A percentile compares a stretch with the other conserved stretches of the same genome.
phyloP scores from a whole-genome alignment of 2,797 vertebrate species.

The Antennarius maculatus region DNA sequence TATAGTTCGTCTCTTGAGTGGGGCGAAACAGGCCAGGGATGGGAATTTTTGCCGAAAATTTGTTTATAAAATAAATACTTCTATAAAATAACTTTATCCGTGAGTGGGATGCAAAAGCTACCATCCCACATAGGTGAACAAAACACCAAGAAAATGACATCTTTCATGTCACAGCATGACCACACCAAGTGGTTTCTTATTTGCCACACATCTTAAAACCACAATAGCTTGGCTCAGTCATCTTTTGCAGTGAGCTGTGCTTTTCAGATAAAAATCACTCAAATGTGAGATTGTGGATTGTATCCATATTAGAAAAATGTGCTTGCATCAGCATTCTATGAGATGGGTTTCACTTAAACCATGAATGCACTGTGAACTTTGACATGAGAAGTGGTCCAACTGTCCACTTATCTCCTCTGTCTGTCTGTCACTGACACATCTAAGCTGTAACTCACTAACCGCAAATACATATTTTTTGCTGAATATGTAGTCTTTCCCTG shows the following conservation, averaged over 20 bases:
- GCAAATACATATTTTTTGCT: slow-evolving; percentile 61
- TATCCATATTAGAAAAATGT: slow-evolving; percentile 77
- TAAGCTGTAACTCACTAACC: slow-evolving; percentile 51
- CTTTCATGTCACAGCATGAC: slow-evolving; percentile 40
- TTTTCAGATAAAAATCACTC: slow-evolving; percentile 81
- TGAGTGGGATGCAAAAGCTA: slow-evolving; percentile 31
- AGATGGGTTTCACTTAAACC: slow-evolving; percentile 72
- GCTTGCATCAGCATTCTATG: slow-evolving; percentile 72
- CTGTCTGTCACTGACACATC: slow-evolving; percentile 35
- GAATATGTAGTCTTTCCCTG: slow-evolving; percentile 62
- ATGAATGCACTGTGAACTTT: slow-evolving; percentile 60
- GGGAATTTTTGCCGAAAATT: too few species aligned
- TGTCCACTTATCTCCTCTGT: slow-evolving; percentile 64
- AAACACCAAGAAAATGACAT: slow-evolving; percentile 49
- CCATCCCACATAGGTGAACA: slow-evolving; percentile 33
- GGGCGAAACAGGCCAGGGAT: too few species aligned
- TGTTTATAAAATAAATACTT: too few species aligned
- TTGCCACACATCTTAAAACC: slow-evolving; percentile 60
- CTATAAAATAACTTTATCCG: slow-evolving; percentile 31
- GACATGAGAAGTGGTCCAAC: slow-evolving; percentile 60
- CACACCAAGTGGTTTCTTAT: slow-evolving; percentile 57
- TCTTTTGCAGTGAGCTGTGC: slow-evolving; percentile 57
- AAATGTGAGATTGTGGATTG: slow-evolving; percentile 69
- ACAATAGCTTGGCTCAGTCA: slow-evolving; percentile 47
- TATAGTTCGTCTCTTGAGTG: too few species aligned